Conservation (phyloP, 2,797 vertebrate species). For the Oryzias dopingdopingensis region DNA sequence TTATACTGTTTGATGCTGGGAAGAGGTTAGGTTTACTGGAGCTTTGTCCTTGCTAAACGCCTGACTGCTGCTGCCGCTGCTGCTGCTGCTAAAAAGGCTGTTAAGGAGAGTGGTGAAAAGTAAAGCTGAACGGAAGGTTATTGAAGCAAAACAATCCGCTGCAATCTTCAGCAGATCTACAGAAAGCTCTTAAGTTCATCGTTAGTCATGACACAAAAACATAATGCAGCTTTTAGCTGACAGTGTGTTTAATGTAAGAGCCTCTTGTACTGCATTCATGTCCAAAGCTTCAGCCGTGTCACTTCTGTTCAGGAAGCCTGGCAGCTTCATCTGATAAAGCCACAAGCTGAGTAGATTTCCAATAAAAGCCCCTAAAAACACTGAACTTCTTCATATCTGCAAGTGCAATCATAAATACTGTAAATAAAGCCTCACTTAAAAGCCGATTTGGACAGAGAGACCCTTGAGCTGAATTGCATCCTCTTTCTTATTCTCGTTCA, state of each 20-base stretch:
- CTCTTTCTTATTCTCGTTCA: constrained; percentile 6
- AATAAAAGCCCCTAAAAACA: constrained; percentile 21
- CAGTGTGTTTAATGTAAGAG: not conserved
- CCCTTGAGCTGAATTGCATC: not conserved
- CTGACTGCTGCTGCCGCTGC: not conserved
- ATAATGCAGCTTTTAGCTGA: not conserved
- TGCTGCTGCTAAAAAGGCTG: not conserved
- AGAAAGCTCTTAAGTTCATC: not conserved
- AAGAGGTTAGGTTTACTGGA: constrained; percentile 7
- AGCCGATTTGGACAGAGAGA: not conserved
- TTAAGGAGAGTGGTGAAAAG: constrained; percentile 1
- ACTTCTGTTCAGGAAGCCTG: not conserved
- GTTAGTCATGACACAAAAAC: not conserved
- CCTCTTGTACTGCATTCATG: not conserved
- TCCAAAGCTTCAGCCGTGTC: not conserved
- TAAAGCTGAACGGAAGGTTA: not conserved
- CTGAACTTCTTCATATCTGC: not conserved
- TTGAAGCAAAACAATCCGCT: not conserved
- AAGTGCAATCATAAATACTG: not conserved
- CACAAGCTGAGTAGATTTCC: not conserved
- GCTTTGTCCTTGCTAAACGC: not conserved
- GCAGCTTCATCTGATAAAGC: not conserved
- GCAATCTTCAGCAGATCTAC: not conserved
- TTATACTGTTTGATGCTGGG: not conserved
- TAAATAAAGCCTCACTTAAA: not conserved